Evolutionary conservation across 2,113 vertebrate genomes (phyloP).

Genomic region (Zosterops lateralis): DNA sequence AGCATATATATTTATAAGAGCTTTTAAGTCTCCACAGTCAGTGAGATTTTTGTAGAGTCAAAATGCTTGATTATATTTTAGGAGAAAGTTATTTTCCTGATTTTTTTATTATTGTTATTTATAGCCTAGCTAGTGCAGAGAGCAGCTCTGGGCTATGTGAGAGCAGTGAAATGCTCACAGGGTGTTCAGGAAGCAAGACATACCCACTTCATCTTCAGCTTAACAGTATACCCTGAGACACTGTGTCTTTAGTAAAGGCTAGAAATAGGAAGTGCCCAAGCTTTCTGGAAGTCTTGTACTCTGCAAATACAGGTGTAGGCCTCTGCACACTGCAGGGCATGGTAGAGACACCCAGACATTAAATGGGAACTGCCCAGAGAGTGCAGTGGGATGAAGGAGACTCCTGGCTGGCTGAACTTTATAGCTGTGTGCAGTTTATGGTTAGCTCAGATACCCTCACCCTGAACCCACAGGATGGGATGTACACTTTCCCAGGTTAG

Average conservation of each 20-base stretch:
- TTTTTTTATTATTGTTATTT: conserved; percentile 15
- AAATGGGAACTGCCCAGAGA: neutral
- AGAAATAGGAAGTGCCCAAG: neutral
- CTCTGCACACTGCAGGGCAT: neutral
- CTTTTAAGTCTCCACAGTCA: neutral
- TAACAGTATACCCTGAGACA: neutral
- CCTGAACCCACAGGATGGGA: neutral
- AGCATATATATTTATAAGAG: conserved; percentile 21
- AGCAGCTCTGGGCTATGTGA: conserved; percentile 27
- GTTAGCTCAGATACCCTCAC: neutral
- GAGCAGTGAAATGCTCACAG: neutral
- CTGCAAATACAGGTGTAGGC: neutral
- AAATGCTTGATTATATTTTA: conserved; percentile 31
- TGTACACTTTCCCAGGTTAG: neutral
- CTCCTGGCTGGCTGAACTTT: neutral
- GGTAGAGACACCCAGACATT: neutral
- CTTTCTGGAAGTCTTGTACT: neutral
- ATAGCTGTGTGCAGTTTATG: neutral
- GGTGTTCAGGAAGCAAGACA: neutral
- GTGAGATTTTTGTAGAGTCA: neutral
- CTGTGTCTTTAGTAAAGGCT: neutral
- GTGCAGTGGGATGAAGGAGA: neutral
- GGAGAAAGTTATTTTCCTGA: conserved; percentile 19
- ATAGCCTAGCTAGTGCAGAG: neutral
- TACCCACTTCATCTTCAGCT: neutral